Conservation (phyloP, 2,113 vertebrate genomes). For the Cynoglossus semilaevis region DNA sequence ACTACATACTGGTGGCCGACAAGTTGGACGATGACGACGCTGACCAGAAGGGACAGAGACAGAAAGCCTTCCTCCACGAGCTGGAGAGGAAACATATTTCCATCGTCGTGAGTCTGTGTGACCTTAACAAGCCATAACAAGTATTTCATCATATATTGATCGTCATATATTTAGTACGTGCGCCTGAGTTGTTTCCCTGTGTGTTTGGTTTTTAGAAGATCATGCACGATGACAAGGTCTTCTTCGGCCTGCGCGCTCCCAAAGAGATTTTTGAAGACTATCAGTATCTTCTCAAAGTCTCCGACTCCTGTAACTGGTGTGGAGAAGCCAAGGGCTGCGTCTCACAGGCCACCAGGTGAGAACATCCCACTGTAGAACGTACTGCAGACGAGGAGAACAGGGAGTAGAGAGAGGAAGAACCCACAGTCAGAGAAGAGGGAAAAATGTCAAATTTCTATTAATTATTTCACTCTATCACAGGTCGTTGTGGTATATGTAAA, state of each 20-base stretch:
- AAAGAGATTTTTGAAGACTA: constrained; percentile 77
- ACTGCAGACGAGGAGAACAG: neutral
- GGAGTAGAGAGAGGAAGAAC: too few species aligned
- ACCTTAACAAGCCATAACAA: neutral
- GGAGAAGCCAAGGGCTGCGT: neutral
- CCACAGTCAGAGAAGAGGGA: too few species aligned
- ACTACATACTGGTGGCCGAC: constrained; percentile 83
- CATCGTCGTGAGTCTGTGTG: constrained; percentile 73
- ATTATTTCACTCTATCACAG: too few species aligned
- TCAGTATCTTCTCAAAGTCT: constrained; percentile 76
- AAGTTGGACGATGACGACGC: neutral
- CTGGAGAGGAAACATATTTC: constrained; percentile 77
- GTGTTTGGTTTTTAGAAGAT: constrained; percentile 64
- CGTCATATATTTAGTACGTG: neutral
- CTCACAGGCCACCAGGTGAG: constrained; percentile 74
- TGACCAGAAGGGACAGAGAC: constrained; percentile 59
- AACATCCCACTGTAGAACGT: neutral
- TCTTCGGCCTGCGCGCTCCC: constrained; percentile 80
- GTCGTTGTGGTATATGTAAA: too few species aligned
- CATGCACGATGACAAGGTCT: constrained; percentile 71
- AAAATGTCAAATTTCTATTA: too few species aligned
- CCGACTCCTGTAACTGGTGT: constrained; percentile 69
- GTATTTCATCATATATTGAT: neutral
- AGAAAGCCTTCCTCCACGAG: constrained; percentile 73
- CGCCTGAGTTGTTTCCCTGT: neutral